Evolutionary conservation across 2,797 vertebrate genomes (phyloP), one percentile per base, ranked within the genome.

Genomic region (Gallinago stenura): DNA sequence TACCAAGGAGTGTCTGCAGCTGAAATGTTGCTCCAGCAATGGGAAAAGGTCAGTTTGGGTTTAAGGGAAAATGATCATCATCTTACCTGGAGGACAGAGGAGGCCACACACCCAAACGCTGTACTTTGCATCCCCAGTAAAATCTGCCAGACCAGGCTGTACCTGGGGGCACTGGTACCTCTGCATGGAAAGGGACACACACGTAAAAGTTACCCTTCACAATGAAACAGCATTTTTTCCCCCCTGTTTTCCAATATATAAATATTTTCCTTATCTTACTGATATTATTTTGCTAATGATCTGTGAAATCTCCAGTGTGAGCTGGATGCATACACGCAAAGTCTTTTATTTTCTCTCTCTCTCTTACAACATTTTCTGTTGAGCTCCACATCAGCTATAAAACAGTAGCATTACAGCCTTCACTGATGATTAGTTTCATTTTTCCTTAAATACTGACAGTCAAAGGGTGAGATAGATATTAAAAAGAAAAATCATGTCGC

Each of bases 401-500:
- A 81, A 30, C 46, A 68, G 73, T 3, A 60, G 14, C 71, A 57
- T 46, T 70, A 45, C 68, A 79, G 60, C 78, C 48, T 70, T 85
- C 75, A 6, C 64, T 64, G 64, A 77, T 70, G 60, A 89, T 91
- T 92, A 87, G 58, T 30, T 89, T 89, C 71, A 85, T 91, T 92
- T 92, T 93, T 76, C 62, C 48, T 80, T 64, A 87, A 91, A 70
- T 70, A 70, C 64, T 80, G 87, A 56, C 87, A 94, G 70, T 25
- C 81, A 64, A 71, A 88, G 82, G 68, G 31, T 33, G 41, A 94
- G 89, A 58, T 71, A 91, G 89, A 58, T 75, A 91, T 61, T 94
- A 88, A 85, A 87, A 94, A 66, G 60, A 69, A 90, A 83, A 93
- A 76, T 30, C 64, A 21, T 77, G 91, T 94, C 94, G 87, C 82